Evolutionary conservation across 2,113 vertebrate genomes (phyloP).

Genomic region (Halcyon malimbica): DNA sequence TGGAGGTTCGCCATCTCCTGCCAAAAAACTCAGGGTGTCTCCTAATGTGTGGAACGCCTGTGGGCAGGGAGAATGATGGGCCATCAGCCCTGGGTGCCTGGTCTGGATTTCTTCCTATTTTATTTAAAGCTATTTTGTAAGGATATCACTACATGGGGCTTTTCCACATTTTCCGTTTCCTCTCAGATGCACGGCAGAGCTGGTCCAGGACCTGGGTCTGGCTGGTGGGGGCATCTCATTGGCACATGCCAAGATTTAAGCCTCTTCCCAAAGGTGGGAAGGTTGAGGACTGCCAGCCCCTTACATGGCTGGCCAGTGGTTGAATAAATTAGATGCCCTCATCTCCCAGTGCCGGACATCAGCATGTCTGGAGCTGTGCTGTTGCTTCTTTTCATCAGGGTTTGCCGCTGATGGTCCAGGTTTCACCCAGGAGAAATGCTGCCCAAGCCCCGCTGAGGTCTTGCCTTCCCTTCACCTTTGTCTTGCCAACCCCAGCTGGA

Average conservation of each 20-base stretch:
- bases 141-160: rapidly evolving
- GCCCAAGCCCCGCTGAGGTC: rapidly evolving
- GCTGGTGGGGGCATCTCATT: background rate
- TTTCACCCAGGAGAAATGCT: background rate
- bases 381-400: background rate
- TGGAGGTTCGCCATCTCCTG: background rate
- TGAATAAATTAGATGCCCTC: background rate
- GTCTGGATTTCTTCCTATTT: background rate
- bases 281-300: background rate
- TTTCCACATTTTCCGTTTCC: background rate
- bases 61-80: background rate
- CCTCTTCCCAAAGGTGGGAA: background rate
- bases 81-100: background rate
- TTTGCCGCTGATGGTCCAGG: background rate
- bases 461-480: background rate
- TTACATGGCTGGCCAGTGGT: background rate
- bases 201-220: background rate
- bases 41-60: background rate
- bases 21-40: background rate
- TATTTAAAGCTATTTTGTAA: background rate
- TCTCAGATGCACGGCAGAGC: background rate
- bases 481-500: background rate
- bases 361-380: rapidly evolving
- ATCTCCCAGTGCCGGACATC: rapidly evolving
- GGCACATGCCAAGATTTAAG: background rate